phyloP scores from a whole-genome alignment of 2,888 invertebrate species.

The Lasiommata megera region DNA sequence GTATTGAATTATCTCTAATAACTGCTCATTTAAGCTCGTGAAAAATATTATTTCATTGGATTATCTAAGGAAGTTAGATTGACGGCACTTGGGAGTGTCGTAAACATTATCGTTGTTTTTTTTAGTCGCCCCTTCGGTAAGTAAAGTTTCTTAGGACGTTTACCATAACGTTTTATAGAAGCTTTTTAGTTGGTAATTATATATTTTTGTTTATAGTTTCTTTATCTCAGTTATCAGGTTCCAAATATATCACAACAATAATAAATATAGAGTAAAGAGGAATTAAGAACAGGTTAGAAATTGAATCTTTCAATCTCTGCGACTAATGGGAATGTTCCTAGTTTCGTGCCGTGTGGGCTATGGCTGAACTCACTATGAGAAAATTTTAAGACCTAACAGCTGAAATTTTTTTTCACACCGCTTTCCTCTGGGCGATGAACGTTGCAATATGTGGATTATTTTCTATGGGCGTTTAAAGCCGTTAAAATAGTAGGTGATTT shows the following conservation, averaged over 20 bases:
- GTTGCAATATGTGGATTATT: no score
- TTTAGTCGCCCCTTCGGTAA: not conserved
- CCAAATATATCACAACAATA: no score
- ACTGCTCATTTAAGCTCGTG: slow-evolving; percentile 14
- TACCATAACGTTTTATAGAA: not conserved
- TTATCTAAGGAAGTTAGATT: slow-evolving; percentile 6
- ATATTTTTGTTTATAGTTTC: not conserved
- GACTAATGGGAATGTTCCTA: no score
- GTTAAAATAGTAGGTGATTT: no score
- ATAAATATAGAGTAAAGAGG: not conserved
- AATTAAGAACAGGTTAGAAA: no score
- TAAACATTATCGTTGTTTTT: not conserved
- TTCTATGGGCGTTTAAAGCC: no score
- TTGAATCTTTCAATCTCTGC: no score
- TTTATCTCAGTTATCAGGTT: not conserved
- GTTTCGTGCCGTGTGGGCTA: not conserved
- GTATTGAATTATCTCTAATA: slow-evolving; percentile 22
- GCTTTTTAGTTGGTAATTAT: not conserved
- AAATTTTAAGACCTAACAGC: not conserved
- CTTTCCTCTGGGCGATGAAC: not conserved
- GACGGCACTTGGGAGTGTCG: not conserved
- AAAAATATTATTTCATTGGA: slow-evolving; percentile 15
- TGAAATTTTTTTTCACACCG: not conserved
- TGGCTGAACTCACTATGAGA: not conserved
- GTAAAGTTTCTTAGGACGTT: not conserved